Evolutionary conservation across 1,140 invertebrate genomes (phyloP), one percentile per base, ranked within the genome.

Genomic region (Tenebrio molitor): DNA sequence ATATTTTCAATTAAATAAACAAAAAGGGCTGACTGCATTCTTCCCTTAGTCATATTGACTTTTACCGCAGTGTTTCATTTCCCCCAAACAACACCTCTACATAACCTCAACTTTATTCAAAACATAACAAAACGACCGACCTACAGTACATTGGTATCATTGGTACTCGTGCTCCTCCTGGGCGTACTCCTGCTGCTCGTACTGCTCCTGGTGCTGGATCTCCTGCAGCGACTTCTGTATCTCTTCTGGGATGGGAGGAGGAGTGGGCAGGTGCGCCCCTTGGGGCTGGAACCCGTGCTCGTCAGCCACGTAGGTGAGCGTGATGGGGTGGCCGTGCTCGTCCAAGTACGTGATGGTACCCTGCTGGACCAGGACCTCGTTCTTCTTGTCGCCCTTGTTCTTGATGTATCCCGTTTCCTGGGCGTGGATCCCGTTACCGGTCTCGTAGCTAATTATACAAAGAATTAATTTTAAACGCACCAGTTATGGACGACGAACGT

Each of bases 401-500:
- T 91, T 91, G 73, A 92, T 82, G 76, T 87, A 89, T 7, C 91
- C 91, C 70, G 87, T 83, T 80, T 92, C 91, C 77, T 90, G 86
- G 0, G 87, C 89, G 3, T 83, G 80, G 75, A 91, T 92, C 16
- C 91, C 91, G 78, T 92, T 91, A 14, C 87, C 90, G 63, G 89
- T 89, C 81, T 90, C 88, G 75, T 88, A 90, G 75, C 88, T 89
- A 58, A 25, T 34, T 58, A 62, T n/a, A n/a, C n/a, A 58, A 68
- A 50, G 12, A 75, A 63, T 41, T 62, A 14, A 34, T 62, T 23
- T 64, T 63, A 23, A 16, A 70, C 25, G n/a, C 23, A 64, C 17
- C 16, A 63, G 39, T 29, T 63, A 12, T 63, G n/a, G 62, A 29
- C 34, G 17, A 63, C 4, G 33, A 36, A 36, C n/a, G 12, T 39